Base-by-base conservation (phyloP, 1,140 invertebrate genomes). In the Octopus sinensis region DNA sequence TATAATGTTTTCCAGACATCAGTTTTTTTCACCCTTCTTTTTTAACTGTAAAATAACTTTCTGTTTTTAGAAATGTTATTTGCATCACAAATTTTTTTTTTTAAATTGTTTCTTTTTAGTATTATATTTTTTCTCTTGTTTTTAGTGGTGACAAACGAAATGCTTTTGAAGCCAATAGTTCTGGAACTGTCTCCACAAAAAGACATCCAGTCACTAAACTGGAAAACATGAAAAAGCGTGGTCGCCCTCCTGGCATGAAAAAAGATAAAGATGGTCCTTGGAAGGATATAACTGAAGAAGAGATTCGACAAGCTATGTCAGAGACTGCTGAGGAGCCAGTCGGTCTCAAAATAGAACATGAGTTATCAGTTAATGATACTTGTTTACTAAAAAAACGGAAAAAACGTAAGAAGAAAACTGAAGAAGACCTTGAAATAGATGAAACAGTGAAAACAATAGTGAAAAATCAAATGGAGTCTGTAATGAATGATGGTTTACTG, bases 141-240 rank as follows among this genome's bases (percentile, higher is more conserved):
- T 84, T 9, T 80, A 88, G 86, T 56, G 84, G 82, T 23, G 84
- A 86, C 75, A 43, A 83, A 30, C 84, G 86, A 79, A 88, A 86
- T 83, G 83, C 83, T 53, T 82, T 85, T 76, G 86, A 87, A 83
- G 87, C 87, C 6, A 89, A 89, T 82, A 86, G 84, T 51, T 86
- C 88, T 56, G 89, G 87, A 5, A 88, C 86, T 53, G 86, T 89
- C 53, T 87, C 86, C 6, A 86, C 87, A 81, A 89, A 90, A 83
- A 84, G 90, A 53, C 89, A 91, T 85, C 90, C 90, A 9, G 84
- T 88, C 71, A 88, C 89, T n/a, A 82, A 86, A 54, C 78, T 83
- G 12, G 83, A 82, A 54, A 71, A 82, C 56, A 75, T 78, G 52
- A 80, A 76, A 53, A 53, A 76, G 76, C 13, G 13, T 17, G 43